These are phyloP conservation scores for Lucilia cuprina DNA, from an alignment of 1,140 invertebrate species.

Conservation along the genomic window DNA sequence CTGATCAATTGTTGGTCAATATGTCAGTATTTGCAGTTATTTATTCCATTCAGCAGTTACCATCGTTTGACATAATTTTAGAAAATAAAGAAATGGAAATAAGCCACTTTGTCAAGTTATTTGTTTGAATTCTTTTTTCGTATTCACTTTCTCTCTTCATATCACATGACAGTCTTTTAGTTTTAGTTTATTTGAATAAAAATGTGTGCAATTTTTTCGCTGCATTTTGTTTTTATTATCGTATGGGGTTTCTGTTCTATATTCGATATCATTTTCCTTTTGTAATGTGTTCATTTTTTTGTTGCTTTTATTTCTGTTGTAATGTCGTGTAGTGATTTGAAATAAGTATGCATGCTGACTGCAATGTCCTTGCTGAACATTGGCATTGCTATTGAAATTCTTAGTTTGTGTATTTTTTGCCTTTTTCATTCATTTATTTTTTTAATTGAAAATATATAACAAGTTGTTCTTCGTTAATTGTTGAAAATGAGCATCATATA, in stretches of 20 bases:
- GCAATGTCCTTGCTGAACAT: neutral
- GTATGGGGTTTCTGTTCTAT: neutral
- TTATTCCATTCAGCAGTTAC: neutral
- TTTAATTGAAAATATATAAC: neutral
- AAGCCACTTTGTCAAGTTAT: neutral
- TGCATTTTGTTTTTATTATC: too few relatives aligned
- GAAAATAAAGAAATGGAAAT: neutral
- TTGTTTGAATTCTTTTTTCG: neutral
- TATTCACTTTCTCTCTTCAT: too few relatives aligned
- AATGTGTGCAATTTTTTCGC: too few relatives aligned
- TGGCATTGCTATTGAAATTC: slow-evolving; percentile 14
- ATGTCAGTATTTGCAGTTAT: neutral
- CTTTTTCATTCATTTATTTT: neutral
- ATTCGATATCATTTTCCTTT: neutral
- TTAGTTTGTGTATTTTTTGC: neutral
- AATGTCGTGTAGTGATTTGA: neutral
- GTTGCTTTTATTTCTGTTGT: neutral
- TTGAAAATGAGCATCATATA: slow-evolving; percentile 8
- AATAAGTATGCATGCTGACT: neutral
- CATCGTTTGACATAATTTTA: neutral
- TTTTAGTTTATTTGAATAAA: too few relatives aligned
- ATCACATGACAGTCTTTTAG: too few relatives aligned
- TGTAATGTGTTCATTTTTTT: neutral
- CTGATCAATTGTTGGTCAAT: neutral
- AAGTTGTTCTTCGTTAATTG: neutral